Evolutionary conservation across 1,140 invertebrate species (phyloP).

Genomic region (Meloidogyne floridensis): DNA sequence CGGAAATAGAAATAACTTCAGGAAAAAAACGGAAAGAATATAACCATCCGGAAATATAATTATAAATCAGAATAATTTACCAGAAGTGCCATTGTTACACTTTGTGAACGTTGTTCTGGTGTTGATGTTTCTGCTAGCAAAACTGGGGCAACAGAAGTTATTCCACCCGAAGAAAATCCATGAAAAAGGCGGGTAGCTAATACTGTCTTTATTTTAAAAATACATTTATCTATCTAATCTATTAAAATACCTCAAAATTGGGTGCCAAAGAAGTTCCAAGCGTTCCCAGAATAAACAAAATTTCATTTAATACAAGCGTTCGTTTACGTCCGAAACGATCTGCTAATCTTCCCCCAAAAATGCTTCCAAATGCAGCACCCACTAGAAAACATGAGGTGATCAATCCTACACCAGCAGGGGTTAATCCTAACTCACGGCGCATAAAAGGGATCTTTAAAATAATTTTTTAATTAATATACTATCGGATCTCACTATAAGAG

Average conservation of each 20-base stretch:
- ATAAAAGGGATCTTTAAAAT: constrained; percentile 19
- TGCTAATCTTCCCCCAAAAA: constrained; percentile 19
- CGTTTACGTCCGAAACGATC: constrained; percentile 22
- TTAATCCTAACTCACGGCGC: constrained; percentile 12
- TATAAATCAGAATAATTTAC: background rate
- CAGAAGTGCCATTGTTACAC: constrained; percentile 11
- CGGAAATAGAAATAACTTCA: background rate
- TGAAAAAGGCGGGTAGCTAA: constrained; percentile 3
- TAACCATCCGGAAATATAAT: background rate
- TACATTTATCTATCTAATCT: background rate
- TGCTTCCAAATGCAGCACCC: constrained; percentile 12
- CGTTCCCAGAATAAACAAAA: constrained; percentile 13
- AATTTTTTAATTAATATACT: no score
- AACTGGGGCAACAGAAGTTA: constrained; percentile 15
- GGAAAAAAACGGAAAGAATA: no score
- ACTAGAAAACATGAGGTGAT: constrained; percentile 24
- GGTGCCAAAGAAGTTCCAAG: constrained; percentile 18
- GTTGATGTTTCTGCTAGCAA: constrained; percentile 26
- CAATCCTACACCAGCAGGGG: constrained; percentile 16
- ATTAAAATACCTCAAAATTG: constrained; percentile 6
- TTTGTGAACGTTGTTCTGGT: constrained; percentile 14
- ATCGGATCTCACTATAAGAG: no score
- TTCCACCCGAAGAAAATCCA: constrained; percentile 19
- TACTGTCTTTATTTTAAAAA: background rate
- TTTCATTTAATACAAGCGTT: constrained; percentile 18